phyloP scores from a whole-genome alignment of 2,113 vertebrate genomes.

The Tachycineta bicolor region DNA sequence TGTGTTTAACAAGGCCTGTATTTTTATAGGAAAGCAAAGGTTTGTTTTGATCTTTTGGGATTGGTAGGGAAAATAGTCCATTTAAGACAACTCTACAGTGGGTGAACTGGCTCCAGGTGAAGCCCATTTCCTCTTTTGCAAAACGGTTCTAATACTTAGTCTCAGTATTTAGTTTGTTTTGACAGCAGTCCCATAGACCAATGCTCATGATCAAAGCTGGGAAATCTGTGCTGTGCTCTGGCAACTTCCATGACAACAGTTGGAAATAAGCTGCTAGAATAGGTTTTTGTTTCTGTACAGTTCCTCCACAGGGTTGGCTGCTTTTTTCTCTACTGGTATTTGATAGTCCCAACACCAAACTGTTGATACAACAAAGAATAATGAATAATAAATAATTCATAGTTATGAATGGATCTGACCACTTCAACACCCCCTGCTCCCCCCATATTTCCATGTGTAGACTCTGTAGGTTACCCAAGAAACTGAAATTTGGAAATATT shows the following conservation, averaged over 20 bases:
- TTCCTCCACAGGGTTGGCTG: not conserved
- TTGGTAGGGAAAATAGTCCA: not conserved
- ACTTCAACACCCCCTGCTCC: not conserved
- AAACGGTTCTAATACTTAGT: not conserved
- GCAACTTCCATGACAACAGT: not conserved
- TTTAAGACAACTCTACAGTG: not conserved
- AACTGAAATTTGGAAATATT: not conserved
- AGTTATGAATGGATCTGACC: not conserved
- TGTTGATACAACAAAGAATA: not conserved
- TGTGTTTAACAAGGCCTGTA: not conserved
- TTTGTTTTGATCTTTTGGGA: not conserved
- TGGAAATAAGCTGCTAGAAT: not conserved
- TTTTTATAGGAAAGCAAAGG: not conserved
- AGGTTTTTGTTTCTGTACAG: not conserved
- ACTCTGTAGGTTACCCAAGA: not conserved
- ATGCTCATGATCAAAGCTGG: not conserved
- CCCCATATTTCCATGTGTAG: not conserved
- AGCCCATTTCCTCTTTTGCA: not conserved
- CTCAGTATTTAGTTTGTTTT: not conserved
- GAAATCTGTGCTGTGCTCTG: not conserved
- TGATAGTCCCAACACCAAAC: not conserved
- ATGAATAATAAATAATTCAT: not conserved
- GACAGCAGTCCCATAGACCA: not conserved
- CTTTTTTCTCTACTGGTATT: not conserved
- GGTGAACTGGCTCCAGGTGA: not conserved